Conservation (phyloP, 2,888 invertebrate genomes). For the Stenodera caucasica region DNA sequence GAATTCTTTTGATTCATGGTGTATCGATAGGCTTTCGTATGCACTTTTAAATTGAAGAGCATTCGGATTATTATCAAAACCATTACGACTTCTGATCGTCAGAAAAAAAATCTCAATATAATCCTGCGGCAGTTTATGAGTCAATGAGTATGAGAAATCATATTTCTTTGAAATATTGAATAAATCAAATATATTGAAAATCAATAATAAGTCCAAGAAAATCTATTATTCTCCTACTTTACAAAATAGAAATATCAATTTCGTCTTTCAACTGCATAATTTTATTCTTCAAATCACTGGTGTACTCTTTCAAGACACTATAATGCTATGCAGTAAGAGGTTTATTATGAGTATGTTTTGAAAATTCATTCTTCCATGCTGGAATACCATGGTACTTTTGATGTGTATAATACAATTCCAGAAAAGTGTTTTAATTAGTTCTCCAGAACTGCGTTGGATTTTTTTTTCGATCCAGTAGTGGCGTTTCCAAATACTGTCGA, state of each 20-base stretch:
- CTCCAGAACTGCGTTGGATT: no score
- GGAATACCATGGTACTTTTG: no score
- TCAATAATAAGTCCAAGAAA: background rate
- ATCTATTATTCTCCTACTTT: no score
- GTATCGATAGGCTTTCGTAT: conserved; percentile 20
- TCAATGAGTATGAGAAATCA: conserved; percentile 15
- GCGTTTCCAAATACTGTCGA: no score
- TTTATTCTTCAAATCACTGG: no score
- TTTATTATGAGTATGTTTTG: background rate
- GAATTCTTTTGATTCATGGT: conserved; percentile 15
- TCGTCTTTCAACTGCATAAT: no score
- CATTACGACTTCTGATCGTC: conserved; percentile 25
- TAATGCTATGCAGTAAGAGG: background rate
- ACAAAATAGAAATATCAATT: no score
- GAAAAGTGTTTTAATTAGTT: no score
- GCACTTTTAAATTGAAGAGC: conserved; percentile 27
- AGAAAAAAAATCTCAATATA: conserved; percentile 31
- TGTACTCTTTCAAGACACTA: no score
- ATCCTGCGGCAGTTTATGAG: conserved; percentile 25
- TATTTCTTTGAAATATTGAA: background rate
- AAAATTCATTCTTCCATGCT: background rate
- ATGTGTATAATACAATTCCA: no score
- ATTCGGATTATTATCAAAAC: conserved; percentile 31
- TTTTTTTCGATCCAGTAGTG: no score
- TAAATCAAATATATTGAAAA: background rate